These are phyloP conservation scores for Notamacropus eugenii DNA, from an alignment of 2,797 vertebrate genomes.

Conservation along the genomic window DNA sequence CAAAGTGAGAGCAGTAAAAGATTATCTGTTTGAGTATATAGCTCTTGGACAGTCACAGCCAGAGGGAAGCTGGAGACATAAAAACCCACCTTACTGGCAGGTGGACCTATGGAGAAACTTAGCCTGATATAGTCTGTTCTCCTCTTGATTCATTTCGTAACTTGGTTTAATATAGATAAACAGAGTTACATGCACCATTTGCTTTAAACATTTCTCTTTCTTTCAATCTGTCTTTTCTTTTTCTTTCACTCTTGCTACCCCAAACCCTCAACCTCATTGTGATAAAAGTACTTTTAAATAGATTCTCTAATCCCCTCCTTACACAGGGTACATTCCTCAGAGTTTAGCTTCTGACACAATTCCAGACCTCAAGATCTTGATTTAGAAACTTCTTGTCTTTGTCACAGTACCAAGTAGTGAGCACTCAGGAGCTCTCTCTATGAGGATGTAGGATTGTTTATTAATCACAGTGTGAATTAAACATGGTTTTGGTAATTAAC, in stretches of 20 bases:
- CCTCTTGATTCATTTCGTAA: not conserved
- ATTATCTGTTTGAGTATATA: not conserved
- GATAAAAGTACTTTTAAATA: slow-evolving; percentile 29
- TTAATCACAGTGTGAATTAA: slow-evolving; percentile 5
- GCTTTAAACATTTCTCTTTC: accelerated
- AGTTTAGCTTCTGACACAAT: not conserved
- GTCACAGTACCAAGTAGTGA: not conserved
- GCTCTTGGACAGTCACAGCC: not conserved
- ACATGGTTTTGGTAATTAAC: not conserved
- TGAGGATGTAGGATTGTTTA: not conserved
- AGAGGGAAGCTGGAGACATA: not conserved
- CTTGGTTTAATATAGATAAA: not conserved
- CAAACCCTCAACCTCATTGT: not conserved
- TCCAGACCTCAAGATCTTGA: slow-evolving; percentile 9
- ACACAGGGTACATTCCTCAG: not conserved
- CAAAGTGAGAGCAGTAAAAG: slow-evolving; percentile 20
- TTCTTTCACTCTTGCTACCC: no score
- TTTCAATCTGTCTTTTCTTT: not conserved
- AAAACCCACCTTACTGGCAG: not conserved
- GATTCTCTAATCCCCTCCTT: slow-evolving; percentile 15
- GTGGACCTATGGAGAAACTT: not conserved
- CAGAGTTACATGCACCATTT: not conserved
- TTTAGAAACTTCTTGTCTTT: slow-evolving; percentile 37
- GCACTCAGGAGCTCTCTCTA: not conserved
- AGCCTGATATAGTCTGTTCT: not conserved